phyloP scores from a whole-genome alignment of 2,888 invertebrate genomes.

The Volucella inflata region DNA sequence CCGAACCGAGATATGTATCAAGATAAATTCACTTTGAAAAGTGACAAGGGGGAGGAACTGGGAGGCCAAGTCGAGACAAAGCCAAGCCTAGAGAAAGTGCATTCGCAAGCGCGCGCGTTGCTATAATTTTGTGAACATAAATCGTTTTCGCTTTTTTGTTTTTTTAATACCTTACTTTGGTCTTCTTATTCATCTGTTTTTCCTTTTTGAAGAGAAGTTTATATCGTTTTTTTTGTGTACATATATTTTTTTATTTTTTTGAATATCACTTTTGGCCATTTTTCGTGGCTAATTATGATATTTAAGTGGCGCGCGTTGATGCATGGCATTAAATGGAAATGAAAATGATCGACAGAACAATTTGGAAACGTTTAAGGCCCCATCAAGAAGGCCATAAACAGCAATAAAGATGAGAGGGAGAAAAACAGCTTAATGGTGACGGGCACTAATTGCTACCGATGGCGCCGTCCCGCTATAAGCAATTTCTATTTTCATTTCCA shows the following conservation, averaged over 20 bases:
- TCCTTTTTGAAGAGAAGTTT: slow-evolving; percentile 22
- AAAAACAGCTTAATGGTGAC: neutral
- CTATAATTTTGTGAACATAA: slow-evolving; percentile 67
- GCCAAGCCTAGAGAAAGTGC: slow-evolving; percentile 72
- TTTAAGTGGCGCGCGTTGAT: slow-evolving; percentile 31
- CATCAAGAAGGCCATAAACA: neutral
- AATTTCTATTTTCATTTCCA: slow-evolving; percentile 14
- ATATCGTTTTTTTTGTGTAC: slow-evolving; percentile 1
- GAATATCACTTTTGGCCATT: slow-evolving; percentile 36
- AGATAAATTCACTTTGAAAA: neutral
- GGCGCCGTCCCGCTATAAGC: slow-evolving; percentile 25
- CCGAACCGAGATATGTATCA: slow-evolving; percentile 8
- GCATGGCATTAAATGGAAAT: slow-evolving; percentile 20
- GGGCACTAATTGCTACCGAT: slow-evolving; percentile 20
- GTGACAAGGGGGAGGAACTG: neutral
- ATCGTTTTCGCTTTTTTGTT: slow-evolving; percentile 61
- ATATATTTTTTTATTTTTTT: neutral
- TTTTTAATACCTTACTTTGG: neutral
- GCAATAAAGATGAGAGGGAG: neutral
- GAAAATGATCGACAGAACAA: slow-evolving; percentile 11
- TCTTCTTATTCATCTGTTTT: slow-evolving; percentile 7
- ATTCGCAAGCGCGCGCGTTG: slow-evolving; percentile 61
- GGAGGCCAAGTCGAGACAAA: slow-evolving; percentile 50
- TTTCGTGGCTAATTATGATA: slow-evolving; percentile 47
- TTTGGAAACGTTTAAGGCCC: slow-evolving; percentile 25